Evolutionary conservation across 2,113 vertebrate species (phyloP), one percentile per base, ranked within the genome.

Genomic region (Craseonycteris thonglongyai): DNA sequence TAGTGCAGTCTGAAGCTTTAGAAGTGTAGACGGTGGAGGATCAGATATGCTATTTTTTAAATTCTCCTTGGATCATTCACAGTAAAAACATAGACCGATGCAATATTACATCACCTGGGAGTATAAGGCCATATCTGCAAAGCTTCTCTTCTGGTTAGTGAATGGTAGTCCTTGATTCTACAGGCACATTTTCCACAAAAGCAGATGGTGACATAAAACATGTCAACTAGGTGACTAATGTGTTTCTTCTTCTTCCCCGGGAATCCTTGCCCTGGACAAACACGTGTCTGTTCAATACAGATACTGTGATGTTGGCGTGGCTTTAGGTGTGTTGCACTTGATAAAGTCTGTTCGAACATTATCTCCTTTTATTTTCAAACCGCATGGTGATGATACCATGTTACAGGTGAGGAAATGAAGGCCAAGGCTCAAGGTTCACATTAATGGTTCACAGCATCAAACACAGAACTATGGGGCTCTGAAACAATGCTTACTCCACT

Each of bases 381-480:
- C 18, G 13, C 5, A 38, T 42, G 47, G 19, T 61, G 49, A 79
- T 58, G 79, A 61, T 88, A 90, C 33, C 22, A 49, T 59, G 82
- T 89, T 89, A 76, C 35, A 45, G 63, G 30, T 47, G 71, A 87
- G 45, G 45, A 94, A 93, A 93, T 69, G 21, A 86, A 94, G 49
- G 79, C 24, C 35, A n/a, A n/a, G n/a, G n/a, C 80, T 81, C 38
- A 76, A 45, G 58, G 61, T 30, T 30, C 49, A 71, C 3, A 11
- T 78, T 40, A 59, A 89, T 54, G 42, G 71, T 69, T 92, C 49
- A n/a, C 8, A 90, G 47, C 24, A 10, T 95, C 30, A 38, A 72
- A 92, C 22, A 75, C 22, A 79, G 33, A 88, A 75, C 38, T 68
- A 42, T 35, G 72, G 49, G 71, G 28, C 71, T 93, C 71, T 76